Evolutionary conservation across 2,113 vertebrate species (phyloP).

Genomic region (Oryzias melastigma): DNA sequence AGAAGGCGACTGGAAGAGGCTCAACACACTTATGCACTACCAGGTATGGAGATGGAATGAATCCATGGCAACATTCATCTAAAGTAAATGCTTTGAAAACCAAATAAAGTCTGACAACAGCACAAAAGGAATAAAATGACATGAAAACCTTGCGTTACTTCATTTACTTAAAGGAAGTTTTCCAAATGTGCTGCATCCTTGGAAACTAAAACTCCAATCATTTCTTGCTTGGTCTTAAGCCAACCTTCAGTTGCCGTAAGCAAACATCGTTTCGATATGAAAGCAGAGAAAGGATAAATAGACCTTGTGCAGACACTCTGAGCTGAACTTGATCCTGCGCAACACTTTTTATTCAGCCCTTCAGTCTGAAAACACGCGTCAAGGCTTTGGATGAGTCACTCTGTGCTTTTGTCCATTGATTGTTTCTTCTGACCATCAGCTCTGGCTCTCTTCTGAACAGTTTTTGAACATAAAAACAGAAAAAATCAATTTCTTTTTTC

Average conservation of each 20-base stretch:
- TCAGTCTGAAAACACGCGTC: slow-evolving; percentile 30
- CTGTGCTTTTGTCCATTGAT: slow-evolving; percentile 26
- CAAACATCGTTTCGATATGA: too few species aligned
- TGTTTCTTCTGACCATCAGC: slow-evolving; percentile 9
- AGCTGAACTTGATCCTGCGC: slow-evolving; percentile 15
- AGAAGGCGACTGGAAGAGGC: slow-evolving; percentile 91
- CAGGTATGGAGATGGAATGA: slow-evolving; percentile 76
- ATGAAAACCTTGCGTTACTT: too few species aligned
- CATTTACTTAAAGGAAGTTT: too few species aligned
- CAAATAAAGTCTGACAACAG: too few species aligned
- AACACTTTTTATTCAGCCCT: slow-evolving; percentile 13
- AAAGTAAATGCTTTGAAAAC: not conserved
- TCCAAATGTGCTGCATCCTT: too few species aligned
- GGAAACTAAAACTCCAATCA: too few species aligned
- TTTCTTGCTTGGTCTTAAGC: too few species aligned
- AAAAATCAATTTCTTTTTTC: too few species aligned
- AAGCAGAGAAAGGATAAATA: not conserved
- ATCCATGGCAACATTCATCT: not conserved
- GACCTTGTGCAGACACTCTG: slow-evolving; percentile 24
- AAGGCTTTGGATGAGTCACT: slow-evolving; percentile 40
- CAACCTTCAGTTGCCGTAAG: too few species aligned
- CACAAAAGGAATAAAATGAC: too few species aligned
- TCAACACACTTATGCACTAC: slow-evolving; percentile 91
- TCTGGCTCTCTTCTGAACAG: not conserved
- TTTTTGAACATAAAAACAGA: slow-evolving; percentile 1